phyloP scores from a whole-genome alignment of 2,888 invertebrate genomes.

The Aspidapion aeneum region DNA sequence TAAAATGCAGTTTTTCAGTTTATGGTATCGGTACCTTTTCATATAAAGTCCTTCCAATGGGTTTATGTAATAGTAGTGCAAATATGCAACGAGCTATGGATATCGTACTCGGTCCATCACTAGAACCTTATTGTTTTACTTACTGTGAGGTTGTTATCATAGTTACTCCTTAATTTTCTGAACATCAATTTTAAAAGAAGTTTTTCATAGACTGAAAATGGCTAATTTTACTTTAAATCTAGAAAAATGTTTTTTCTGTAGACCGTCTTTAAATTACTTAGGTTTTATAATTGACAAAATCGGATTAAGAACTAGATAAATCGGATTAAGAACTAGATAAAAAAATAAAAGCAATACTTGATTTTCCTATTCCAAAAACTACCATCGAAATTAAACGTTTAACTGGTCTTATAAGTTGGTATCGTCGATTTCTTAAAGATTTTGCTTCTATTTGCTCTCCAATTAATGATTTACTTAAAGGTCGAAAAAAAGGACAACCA shows the following conservation, averaged over 20 bases:
- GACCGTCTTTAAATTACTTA: constrained; percentile 5
- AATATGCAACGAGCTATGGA: constrained; percentile 24
- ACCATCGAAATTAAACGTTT: constrained; percentile 20
- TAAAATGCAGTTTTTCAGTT: constrained; percentile 19
- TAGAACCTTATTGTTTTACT: constrained; percentile 21
- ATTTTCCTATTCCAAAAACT: constrained; percentile 13
- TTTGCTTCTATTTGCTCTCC: constrained; percentile 20
- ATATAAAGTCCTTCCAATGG: constrained; percentile 15
- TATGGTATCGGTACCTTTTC: constrained; percentile 14
- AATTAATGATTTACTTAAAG: constrained; percentile 20
- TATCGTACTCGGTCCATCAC: constrained; percentile 10
- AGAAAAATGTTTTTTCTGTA: constrained; percentile 18
- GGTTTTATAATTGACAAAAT: constrained; percentile 1
- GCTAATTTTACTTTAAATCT: constrained; percentile 21
- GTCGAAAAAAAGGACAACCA: constrained; percentile 21
- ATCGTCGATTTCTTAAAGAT: constrained; percentile 17
- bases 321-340: constrained; percentile 5
- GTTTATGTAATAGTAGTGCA: constrained; percentile 15
- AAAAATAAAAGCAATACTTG: constrained; percentile 4
- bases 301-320: not conserved
- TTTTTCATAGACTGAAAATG: constrained; percentile 15
- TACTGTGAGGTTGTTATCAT: constrained; percentile 24
- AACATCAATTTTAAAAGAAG: constrained; percentile 14
- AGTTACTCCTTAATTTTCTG: constrained; percentile 15
- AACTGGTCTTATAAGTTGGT: constrained; percentile 19